Percentiles rank a stretch among this genome's conserved stretches.
These are phyloP conservation scores for Sciurus vulgaris DNA, from an alignment of 2,797 vertebrate species.

Conservation along the genomic window DNA sequence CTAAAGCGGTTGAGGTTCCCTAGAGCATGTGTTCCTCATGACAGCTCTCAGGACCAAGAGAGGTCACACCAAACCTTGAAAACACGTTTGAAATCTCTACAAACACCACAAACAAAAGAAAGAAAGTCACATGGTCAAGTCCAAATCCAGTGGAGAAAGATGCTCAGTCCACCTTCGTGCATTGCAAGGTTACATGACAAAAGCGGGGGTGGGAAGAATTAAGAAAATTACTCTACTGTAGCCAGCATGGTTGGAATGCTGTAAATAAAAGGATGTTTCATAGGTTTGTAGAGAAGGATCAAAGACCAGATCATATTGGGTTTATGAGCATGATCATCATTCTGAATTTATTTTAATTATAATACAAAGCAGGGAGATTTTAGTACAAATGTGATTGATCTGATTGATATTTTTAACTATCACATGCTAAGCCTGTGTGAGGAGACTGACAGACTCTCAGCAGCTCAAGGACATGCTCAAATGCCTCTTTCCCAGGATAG, in stretches of 20 bases:
- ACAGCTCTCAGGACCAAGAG: background rate
- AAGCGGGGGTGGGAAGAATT: background rate
- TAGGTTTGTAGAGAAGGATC: background rate
- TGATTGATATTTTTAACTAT: background rate
- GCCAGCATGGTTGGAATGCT: background rate
- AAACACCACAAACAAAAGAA: background rate
- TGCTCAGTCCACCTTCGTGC: background rate
- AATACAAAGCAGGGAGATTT: background rate
- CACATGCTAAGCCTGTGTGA: background rate
- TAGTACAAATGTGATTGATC: background rate
- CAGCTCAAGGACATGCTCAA: background rate
- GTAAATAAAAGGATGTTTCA: background rate
- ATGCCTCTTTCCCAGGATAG: background rate
- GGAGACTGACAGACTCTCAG: background rate
- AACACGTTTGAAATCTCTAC: background rate
- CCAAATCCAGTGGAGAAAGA: background rate
- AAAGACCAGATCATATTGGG: background rate
- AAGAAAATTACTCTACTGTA: background rate
- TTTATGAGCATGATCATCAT: background rate
- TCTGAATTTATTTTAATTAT: slow-evolving; percentile 16
- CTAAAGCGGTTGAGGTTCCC: background rate
- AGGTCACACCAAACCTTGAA: background rate
- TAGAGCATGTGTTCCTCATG: background rate
- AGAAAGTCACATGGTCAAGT: background rate
- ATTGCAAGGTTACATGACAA: background rate